phyloP scores from a whole-genome alignment of 2,888 invertebrate species.

The Hypomecis atomaria region DNA sequence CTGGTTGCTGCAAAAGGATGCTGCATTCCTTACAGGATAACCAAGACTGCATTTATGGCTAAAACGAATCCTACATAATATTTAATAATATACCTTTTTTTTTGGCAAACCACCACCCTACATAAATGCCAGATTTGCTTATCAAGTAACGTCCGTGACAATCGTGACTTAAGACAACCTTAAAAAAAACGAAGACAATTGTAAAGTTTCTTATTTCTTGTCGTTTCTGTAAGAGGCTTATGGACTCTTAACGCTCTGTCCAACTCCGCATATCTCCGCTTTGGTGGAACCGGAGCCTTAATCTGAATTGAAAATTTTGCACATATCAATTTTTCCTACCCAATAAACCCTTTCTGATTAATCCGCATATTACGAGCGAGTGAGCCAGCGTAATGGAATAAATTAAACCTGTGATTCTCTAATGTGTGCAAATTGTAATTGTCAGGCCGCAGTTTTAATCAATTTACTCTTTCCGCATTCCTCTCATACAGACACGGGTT shows the following conservation, averaged over 20 bases:
- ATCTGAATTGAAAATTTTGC: too few species aligned
- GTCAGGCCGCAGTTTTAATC: conserved; percentile 28
- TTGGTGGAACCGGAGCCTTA: too few species aligned
- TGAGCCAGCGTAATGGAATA: conserved; percentile 17
- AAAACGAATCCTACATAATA: conserved; percentile 10
- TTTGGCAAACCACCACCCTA: background rate
- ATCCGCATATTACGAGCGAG: conserved; percentile 19
- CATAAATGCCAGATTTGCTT: too few species aligned
- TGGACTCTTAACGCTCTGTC: too few species aligned
- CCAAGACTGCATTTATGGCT: conserved; percentile 46
- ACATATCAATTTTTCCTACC: background rate
- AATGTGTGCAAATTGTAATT: conserved; percentile 28
- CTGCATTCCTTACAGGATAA: conserved; percentile 59
- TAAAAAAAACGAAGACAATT: too few species aligned
- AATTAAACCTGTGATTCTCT: conserved; percentile 22
- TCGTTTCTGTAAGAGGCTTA: too few species aligned
- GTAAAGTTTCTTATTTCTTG: too few species aligned
- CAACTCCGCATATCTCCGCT: too few species aligned
- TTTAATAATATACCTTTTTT: too few species aligned
- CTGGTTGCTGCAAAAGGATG: conserved; percentile 48
- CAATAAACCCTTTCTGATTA: conserved; percentile 10
- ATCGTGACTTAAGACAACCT: too few species aligned
- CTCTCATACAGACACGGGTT: too few species aligned
- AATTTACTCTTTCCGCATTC: conserved; percentile 33
- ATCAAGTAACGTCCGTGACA: too few species aligned